Percentiles rank a stretch among this genome's conserved stretches.
phyloP scores from a whole-genome alignment of 2,797 vertebrate genomes.

The Pteropus rufus region DNA sequence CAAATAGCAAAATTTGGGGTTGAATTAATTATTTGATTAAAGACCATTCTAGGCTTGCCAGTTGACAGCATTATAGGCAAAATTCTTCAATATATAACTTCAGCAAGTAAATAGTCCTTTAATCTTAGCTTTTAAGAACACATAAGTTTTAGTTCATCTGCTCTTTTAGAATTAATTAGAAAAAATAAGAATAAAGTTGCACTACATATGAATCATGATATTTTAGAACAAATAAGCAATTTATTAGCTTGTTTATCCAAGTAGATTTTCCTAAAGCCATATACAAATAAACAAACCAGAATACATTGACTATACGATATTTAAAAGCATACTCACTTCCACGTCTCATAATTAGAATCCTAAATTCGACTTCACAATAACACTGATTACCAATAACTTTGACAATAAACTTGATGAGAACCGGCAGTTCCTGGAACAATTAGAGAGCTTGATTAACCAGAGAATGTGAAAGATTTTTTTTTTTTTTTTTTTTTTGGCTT shows the following conservation, averaged over 20 bases:
- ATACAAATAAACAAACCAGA: background rate
- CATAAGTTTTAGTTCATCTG: background rate
- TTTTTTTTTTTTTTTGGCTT: background rate
- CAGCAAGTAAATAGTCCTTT: background rate
- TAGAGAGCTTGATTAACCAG: background rate
- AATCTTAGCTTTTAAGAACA: background rate
- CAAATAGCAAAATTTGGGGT: background rate
- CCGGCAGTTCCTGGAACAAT: background rate
- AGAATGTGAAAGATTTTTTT: background rate
- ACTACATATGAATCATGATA: background rate
- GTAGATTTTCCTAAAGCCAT: background rate
- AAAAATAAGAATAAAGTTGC: background rate
- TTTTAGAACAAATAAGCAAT: background rate
- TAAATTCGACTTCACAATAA: background rate
- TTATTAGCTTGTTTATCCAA: constrained; percentile 16
- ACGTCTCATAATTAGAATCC: constrained; percentile 21
- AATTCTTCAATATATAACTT: background rate
- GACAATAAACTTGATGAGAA: constrained; percentile 23
- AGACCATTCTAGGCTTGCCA: background rate
- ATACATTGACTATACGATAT: background rate
- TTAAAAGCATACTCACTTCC: background rate
- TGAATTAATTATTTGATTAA: background rate
- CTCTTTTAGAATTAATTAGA: background rate
- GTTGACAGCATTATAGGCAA: background rate
- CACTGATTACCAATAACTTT: constrained; percentile 30